Percentiles rank a stretch among this genome's conserved stretches.
Conservation (phyloP, 1,140 invertebrate species). For the Aricia agestis region DNA sequence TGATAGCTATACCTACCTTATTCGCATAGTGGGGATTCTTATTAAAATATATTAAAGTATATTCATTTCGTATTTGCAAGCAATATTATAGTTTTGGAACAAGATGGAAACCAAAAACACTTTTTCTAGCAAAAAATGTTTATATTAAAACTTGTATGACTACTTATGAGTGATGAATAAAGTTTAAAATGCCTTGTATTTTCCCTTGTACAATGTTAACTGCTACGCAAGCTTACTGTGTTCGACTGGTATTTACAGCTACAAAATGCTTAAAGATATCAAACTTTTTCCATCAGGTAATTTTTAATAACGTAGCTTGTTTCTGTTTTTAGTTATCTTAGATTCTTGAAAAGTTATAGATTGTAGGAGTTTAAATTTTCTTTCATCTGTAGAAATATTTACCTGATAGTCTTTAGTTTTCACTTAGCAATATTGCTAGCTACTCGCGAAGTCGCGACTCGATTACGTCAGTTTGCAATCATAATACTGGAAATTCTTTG, state of each 20-base stretch:
- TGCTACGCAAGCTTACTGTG: background rate
- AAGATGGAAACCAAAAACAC: background rate
- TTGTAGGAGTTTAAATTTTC: background rate
- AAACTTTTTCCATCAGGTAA: background rate
- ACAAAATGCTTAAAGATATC: constrained; percentile 1
- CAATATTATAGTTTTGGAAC: too few species aligned
- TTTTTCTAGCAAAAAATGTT: background rate
- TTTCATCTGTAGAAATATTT: background rate
- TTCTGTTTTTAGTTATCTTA: background rate
- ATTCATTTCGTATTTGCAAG: too few species aligned
- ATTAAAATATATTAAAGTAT: too few species aligned
- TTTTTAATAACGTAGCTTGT: background rate
- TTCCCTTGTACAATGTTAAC: background rate
- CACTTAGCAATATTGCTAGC: too few species aligned
- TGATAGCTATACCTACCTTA: too few species aligned
- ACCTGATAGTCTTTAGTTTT: too few species aligned
- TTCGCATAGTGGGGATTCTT: too few species aligned
- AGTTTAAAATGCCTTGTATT: background rate
- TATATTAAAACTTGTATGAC: background rate
- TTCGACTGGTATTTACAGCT: background rate
- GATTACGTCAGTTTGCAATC: too few species aligned
- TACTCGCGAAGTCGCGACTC: too few species aligned
- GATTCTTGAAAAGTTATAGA: background rate
- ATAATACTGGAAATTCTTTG: too few species aligned
- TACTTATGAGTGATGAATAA: background rate